phyloP scores from a whole-genome alignment of 1,140 invertebrate genomes.

The Gryllus bimaculatus region DNA sequence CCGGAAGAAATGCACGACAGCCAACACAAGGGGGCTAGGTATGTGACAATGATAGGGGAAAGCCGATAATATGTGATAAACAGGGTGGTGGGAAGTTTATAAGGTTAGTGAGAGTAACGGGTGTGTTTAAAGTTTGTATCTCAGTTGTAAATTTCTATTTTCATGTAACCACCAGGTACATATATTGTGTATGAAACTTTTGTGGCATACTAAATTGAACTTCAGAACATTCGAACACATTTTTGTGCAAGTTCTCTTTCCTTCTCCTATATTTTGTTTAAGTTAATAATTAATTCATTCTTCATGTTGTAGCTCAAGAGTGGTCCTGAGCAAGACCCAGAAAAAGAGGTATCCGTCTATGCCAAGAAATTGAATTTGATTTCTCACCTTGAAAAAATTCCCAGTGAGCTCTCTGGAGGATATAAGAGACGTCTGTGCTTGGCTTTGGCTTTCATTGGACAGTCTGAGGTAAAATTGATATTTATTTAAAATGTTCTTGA shows the following conservation, averaged over 20 bases:
- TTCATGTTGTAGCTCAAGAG: constrained; percentile 47
- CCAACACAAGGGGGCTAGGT: too few species aligned
- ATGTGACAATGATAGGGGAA: too few species aligned
- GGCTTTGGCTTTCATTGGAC: constrained; percentile 65
- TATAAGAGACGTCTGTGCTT: constrained; percentile 76
- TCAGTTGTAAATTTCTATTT: too few species aligned
- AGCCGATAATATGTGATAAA: too few species aligned
- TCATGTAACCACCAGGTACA: too few species aligned
- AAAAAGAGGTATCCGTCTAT: constrained; percentile 37
- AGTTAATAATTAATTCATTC: background rate
- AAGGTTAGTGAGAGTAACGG: too few species aligned
- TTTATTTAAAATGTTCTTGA: background rate
- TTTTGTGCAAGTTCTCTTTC: background rate
- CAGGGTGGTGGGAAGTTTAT: too few species aligned
- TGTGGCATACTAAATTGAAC: too few species aligned
- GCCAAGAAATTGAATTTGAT: constrained; percentile 42
- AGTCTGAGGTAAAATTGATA: constrained; percentile 31
- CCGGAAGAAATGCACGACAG: too few species aligned
- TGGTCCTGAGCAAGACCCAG: constrained; percentile 42
- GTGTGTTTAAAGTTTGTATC: too few species aligned
- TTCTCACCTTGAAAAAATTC: constrained; percentile 45
- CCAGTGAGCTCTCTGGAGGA: constrained; percentile 63
- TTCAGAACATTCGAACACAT: background rate
- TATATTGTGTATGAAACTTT: too few species aligned
- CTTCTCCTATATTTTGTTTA: background rate